Evolutionary conservation across 2,888 invertebrate species (phyloP).

Genomic region (Eilema depressum): DNA sequence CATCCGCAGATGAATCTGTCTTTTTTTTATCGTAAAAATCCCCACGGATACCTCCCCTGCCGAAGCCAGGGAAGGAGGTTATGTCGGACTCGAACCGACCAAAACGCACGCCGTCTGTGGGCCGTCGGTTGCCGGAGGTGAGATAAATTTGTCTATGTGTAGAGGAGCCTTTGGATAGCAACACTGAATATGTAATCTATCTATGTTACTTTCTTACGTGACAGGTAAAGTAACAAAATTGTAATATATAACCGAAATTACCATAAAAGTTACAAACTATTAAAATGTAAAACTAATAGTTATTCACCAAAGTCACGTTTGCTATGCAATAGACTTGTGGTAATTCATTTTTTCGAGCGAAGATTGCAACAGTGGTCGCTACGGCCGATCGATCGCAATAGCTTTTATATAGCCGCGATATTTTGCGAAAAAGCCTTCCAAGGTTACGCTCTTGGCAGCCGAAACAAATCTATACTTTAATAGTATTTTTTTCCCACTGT

Average conservation of each 20-base stretch:
- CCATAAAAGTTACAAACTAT: slow-evolving; percentile 37
- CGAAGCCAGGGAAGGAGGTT: too few relatives aligned
- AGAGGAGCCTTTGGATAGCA: too few relatives aligned
- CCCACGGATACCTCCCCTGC: too few relatives aligned
- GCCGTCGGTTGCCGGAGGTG: too few relatives aligned
- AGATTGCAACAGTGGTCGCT: slow-evolving; percentile 56
- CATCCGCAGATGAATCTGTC: too few relatives aligned
- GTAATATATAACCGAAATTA: slow-evolving; percentile 6
- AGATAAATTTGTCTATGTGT: too few relatives aligned
- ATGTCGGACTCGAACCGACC: too few relatives aligned
- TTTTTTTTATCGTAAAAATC: too few relatives aligned
- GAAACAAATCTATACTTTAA: slow-evolving; percentile 81
- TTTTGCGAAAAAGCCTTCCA: slow-evolving; percentile 76
- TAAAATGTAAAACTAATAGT: slow-evolving; percentile 38
- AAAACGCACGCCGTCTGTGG: too few relatives aligned
- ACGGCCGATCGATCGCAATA: slow-evolving; percentile 74
- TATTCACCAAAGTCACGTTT: slow-evolving; percentile 65
- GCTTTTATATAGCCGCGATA: slow-evolving; percentile 57
- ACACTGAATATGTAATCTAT: too few relatives aligned
- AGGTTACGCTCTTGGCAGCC: slow-evolving; percentile 75
- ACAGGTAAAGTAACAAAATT: neutral
- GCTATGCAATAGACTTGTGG: slow-evolving; percentile 62
- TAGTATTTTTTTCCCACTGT: slow-evolving; percentile 64
- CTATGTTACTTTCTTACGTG: neutral
- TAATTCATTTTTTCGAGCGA: slow-evolving; percentile 60